These are phyloP conservation scores for Auanema freiburgensis DNA, from an alignment of 2,888 invertebrate species.

Conservation along the genomic window DNA sequence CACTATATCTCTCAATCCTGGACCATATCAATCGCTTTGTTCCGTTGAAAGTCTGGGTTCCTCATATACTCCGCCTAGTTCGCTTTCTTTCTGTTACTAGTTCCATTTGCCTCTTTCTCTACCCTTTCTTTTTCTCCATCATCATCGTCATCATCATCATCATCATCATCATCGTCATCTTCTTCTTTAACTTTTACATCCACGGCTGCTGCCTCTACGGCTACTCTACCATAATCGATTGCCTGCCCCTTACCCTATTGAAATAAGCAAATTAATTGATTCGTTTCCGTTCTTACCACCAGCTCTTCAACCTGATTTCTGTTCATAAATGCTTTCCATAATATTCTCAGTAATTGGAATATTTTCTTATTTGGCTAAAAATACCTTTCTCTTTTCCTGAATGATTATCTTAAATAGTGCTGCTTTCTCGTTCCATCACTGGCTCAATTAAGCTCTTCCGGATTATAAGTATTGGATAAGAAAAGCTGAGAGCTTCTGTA, in stretches of 20 bases:
- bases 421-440: too few relatives aligned
- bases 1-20: constrained; percentile 3
- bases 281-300: background rate
- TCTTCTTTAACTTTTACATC: background rate
- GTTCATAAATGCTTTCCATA: too few relatives aligned
- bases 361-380: too few relatives aligned
- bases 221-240: constrained; percentile 2
- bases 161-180: constrained; percentile 5
- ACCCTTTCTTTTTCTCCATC: constrained; percentile 18
- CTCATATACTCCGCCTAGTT: constrained; percentile 10
- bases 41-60: too few relatives aligned
- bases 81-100: constrained; percentile 11
- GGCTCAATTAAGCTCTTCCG: too few relatives aligned
- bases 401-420: too few relatives aligned
- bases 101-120: constrained; percentile 13
- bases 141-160: background rate
- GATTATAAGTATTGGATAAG: too few relatives aligned
- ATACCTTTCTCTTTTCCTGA: too few relatives aligned
- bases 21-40: too few relatives aligned
- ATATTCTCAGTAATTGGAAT: too few relatives aligned
- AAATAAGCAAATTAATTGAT: constrained; percentile 1
- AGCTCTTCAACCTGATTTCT: too few relatives aligned
- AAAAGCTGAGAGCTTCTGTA: too few relatives aligned
- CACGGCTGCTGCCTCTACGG: background rate
- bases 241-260: background rate